phyloP scores from a whole-genome alignment of 2,888 invertebrate genomes.

The Eucera pruinosa region DNA sequence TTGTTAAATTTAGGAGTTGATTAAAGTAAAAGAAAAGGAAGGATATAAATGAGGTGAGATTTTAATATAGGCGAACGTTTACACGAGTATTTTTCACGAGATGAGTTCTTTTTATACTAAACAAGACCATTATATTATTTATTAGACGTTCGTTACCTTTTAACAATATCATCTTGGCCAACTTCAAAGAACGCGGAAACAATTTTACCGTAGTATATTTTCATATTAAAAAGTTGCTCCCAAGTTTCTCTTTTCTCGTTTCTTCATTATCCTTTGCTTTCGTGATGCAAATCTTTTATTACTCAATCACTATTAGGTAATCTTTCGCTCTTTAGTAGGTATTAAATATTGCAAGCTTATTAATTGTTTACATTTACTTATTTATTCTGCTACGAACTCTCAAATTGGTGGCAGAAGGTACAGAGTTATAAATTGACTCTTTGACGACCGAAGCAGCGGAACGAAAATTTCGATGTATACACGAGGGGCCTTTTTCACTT shows the following conservation, averaged over 20 bases:
- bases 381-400: too few species aligned
- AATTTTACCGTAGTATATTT: slow-evolving; percentile 9
- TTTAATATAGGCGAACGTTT: slow-evolving; percentile 6
- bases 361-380: too few species aligned
- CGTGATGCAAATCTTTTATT: background rate
- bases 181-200: slow-evolving; percentile 19
- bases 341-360: too few species aligned
- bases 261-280: background rate
- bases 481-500: too few species aligned
- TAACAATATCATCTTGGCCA: slow-evolving; percentile 1
- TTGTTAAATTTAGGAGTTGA: background rate
- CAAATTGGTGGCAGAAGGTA: too few species aligned
- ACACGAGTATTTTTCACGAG: background rate
- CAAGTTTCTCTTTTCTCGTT: too few species aligned
- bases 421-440: too few species aligned
- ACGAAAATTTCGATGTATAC: too few species aligned
- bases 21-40: background rate
- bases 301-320: too few species aligned
- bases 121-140: slow-evolving; percentile 10
- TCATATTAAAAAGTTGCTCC: background rate
- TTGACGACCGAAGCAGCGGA: too few species aligned
- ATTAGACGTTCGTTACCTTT: slow-evolving; percentile 10
- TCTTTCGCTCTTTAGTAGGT: too few species aligned
- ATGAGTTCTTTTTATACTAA: background rate
- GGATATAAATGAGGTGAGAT: background rate